Percentiles rank a stretch among this genome's conserved stretches.
phyloP scores from a whole-genome alignment of 1,140 invertebrate genomes.

The Scaptomyza hsui region DNA sequence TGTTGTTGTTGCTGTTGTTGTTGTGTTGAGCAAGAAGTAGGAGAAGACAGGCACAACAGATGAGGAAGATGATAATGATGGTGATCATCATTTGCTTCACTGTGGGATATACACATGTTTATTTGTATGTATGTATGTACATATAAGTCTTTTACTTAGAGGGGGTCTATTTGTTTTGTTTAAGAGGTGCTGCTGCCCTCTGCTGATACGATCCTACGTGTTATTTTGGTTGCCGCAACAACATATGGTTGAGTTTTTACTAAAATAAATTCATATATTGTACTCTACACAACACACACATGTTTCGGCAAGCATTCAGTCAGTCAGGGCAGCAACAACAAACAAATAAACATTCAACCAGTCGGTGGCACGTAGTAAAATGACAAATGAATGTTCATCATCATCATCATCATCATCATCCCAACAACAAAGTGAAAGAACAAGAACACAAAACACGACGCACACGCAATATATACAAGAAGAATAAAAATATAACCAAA shows the following conservation, averaged over 20 bases:
- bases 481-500: slow-evolving; percentile 51
- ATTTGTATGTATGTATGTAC: slow-evolving; percentile 11
- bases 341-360: slow-evolving; percentile 78
- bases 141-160: slow-evolving; percentile 70
- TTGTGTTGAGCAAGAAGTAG: slow-evolving; percentile 44
- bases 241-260: slow-evolving; percentile 77
- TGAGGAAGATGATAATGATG: slow-evolving; percentile 32
- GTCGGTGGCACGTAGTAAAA: slow-evolving; percentile 82
- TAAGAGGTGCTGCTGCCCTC: slow-evolving; percentile 66
- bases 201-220: slow-evolving; percentile 71
- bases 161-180: slow-evolving; percentile 79
- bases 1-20: slow-evolving; percentile 23
- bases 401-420: slow-evolving; percentile 14
- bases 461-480: slow-evolving; percentile 73
- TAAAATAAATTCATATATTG: slow-evolving; percentile 68
- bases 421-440: slow-evolving; percentile 60
- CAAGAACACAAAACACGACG: slow-evolving; percentile 10
- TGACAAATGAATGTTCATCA: slow-evolving; percentile 81
- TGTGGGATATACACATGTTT: slow-evolving; percentile 26
- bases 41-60: slow-evolving; percentile 39
- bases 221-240: slow-evolving; percentile 74
- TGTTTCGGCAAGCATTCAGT: slow-evolving; percentile 44
- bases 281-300: slow-evolving; percentile 67
- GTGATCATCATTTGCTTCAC: slow-evolving; percentile 24
- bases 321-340: slow-evolving; percentile 35